These are phyloP conservation scores for Drosophila teissieri DNA, from an alignment of 1,140 invertebrate genomes.

Conservation along the genomic window DNA sequence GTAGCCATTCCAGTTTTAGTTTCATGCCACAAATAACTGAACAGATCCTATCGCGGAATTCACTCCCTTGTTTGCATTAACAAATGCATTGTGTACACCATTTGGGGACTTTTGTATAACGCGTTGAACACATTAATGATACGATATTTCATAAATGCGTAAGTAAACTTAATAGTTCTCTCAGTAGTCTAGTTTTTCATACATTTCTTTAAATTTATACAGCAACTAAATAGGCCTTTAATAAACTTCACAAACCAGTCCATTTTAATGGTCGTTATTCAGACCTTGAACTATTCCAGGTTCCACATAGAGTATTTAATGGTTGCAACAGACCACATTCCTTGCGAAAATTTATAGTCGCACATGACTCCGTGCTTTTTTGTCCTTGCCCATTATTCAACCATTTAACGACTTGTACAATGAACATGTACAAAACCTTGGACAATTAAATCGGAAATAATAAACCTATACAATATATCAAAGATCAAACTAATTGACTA, in stretches of 20 bases:
- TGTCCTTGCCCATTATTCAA: constrained; percentile 43
- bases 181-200: no score
- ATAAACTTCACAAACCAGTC: not conserved
- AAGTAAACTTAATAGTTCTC: not conserved
- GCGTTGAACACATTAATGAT: constrained; percentile 21
- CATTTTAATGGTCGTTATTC: not conserved
- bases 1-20: constrained; percentile 37
- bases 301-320: constrained; percentile 33
- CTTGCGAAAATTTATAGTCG: constrained; percentile 31
- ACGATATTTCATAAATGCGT: not conserved
- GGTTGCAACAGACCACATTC: constrained; percentile 19
- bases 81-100: constrained; percentile 36
- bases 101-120: constrained; percentile 14
- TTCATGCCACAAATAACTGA: constrained; percentile 29
- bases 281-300: constrained; percentile 7
- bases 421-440: constrained; percentile 4
- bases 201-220: no score
- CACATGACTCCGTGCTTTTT: constrained; percentile 33
- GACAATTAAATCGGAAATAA: constrained; percentile 23
- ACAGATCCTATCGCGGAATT: constrained; percentile 33
- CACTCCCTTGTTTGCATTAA: constrained; percentile 34
- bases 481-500: constrained; percentile 18
- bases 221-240: not conserved
- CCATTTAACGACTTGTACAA: constrained; percentile 30
- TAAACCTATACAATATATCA: constrained; percentile 15